A percentile compares a stretch with the other conserved stretches of the same genome.
Evolutionary conservation across 2,888 invertebrate species (phyloP).

Genomic region (Megalurothrips usitatus): DNA sequence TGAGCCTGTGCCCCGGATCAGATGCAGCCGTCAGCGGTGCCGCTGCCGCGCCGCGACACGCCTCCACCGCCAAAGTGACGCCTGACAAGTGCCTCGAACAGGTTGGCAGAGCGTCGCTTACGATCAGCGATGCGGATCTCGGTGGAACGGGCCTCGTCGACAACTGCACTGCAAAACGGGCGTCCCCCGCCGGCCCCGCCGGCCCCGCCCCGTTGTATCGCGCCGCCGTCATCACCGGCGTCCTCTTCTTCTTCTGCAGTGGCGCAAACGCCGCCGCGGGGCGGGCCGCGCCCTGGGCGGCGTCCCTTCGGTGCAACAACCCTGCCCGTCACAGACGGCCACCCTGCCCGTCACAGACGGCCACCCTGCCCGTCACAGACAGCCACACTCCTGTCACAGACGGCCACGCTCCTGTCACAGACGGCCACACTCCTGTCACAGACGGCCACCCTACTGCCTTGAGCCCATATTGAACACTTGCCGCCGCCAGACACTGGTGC

Average conservation of each 20-base stretch:
- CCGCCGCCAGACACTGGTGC: too few species aligned
- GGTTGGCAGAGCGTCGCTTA: neutral
- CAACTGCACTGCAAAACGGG: neutral
- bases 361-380: too few species aligned
- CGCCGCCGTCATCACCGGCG: neutral
- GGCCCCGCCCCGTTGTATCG: neutral
- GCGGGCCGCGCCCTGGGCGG: too few species aligned
- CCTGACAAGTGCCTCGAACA: slow-evolving; percentile 3
- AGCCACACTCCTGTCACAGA: too few species aligned
- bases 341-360: too few species aligned
- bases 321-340: too few species aligned
- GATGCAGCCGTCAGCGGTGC: neutral
- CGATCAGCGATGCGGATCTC: neutral
- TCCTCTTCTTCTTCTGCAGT: too few species aligned
- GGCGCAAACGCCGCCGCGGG: neutral
- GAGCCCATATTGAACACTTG: too few species aligned
- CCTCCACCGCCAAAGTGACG: neutral
- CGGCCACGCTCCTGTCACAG: too few species aligned
- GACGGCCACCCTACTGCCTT: too few species aligned
- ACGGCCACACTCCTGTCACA: too few species aligned
- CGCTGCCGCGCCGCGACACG: neutral
- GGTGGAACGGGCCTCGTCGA: neutral
- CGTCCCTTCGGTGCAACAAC: neutral
- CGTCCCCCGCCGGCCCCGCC: neutral
- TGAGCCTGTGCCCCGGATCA: neutral